Evolutionary conservation across 2,113 vertebrate genomes (phyloP), one percentile per base, ranked within the genome.

Genomic region (Mesoclemmys tuberculata): DNA sequence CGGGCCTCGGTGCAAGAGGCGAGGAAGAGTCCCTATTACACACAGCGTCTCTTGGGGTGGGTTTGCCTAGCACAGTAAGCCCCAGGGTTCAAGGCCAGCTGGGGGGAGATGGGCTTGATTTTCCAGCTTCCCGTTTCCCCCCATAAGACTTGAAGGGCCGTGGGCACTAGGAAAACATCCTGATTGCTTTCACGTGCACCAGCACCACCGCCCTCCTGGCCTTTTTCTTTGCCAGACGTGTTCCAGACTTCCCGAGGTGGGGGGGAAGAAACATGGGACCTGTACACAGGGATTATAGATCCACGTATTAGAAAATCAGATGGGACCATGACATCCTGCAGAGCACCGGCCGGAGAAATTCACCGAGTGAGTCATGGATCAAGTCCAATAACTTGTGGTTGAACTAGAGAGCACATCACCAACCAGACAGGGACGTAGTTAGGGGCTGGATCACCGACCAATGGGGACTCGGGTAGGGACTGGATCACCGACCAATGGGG

Each of bases 41-140:
- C 4, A 9, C n/a, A 5, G 22, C 27, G 35, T 35, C 64, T 52
- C 8, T 26, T 18, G 74, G 56, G 6, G 56, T 61, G 14, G 46
- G 29, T n/a, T 38, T 3, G 14, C 24, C 10, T 7, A n/a, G 24
- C 3, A 26, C 58, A 41, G 38, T 22, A 55, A 3, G 52, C 48
- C 10, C 46, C n/a, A 8, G 6, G n/a, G 2, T 19, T 38, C 0
- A 19, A 54, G 61, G 58, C 6, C 35, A 26, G 5, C 3, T 3
- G 5, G 46, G 19, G 16, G 12, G n/a, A 22, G 55, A 13, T 27
- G 18, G 2, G 46, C 1, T 3, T 22, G 38, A 16, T 19, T 35
- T 71, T 22, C 61, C 5, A 38, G 18, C 38, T 14, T 29, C 75
- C 64, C 27, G 51, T 35, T 64, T 24, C 18, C 24, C 6, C 6